Evolutionary conservation across 2,888 invertebrate species (phyloP).

Genomic region (Cataglyphis albicans): DNA sequence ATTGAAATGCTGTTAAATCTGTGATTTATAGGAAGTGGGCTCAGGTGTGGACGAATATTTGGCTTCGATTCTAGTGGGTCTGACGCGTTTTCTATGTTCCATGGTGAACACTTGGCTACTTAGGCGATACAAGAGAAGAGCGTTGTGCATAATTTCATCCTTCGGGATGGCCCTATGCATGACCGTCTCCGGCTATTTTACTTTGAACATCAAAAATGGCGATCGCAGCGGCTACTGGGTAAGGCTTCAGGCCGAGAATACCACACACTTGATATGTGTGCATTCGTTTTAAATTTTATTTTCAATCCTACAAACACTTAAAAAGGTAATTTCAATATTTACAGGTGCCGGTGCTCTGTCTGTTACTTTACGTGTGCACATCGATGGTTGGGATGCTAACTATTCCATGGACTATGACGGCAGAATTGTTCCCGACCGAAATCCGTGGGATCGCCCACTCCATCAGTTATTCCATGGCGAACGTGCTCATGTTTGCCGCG

Average conservation of each 20-base stretch:
- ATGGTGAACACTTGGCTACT: slow-evolving; percentile 88
- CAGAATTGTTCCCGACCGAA: slow-evolving; percentile 88
- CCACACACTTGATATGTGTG: not conserved
- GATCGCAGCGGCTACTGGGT: slow-evolving; percentile 82
- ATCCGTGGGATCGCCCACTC: slow-evolving; percentile 89
- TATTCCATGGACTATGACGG: slow-evolving; percentile 90
- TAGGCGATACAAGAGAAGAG: slow-evolving; percentile 87
- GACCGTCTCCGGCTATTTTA: slow-evolving; percentile 87
- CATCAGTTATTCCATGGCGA: slow-evolving; percentile 88
- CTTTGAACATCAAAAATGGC: slow-evolving; percentile 85
- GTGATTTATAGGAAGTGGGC: slow-evolving; percentile 86
- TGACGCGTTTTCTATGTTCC: slow-evolving; percentile 88
- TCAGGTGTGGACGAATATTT: slow-evolving; percentile 87
- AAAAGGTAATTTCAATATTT: not conserved
- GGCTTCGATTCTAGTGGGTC: slow-evolving; percentile 88
- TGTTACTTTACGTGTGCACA: slow-evolving; percentile 88
- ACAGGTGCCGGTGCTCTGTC: slow-evolving; percentile 86
- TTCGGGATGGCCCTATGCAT: slow-evolving; percentile 88
- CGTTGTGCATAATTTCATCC: slow-evolving; percentile 87
- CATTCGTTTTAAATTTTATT: not conserved
- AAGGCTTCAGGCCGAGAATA: slow-evolving; percentile 12
- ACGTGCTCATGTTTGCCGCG: slow-evolving; percentile 88
- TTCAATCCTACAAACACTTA: not conserved
- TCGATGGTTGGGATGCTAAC: slow-evolving; percentile 89
- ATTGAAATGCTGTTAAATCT: not conserved